These are phyloP conservation scores for Athrips mouffetella DNA, from an alignment of 2,888 invertebrate genomes.

Conservation along the genomic window DNA sequence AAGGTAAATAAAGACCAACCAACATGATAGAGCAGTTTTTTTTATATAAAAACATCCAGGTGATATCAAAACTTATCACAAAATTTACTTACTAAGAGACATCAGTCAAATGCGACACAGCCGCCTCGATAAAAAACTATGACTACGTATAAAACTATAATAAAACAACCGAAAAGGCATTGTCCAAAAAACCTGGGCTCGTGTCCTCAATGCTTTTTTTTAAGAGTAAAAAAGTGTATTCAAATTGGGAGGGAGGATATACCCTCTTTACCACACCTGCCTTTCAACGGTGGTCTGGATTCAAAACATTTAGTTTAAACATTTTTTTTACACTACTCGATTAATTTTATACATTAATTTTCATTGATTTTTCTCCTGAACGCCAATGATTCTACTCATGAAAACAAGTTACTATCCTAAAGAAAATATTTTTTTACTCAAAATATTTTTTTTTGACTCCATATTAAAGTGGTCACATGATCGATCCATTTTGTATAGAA, in stretches of 20 bases:
- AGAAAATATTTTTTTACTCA: too few relatives aligned
- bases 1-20: too few relatives aligned
- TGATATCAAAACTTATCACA: too few relatives aligned
- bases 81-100: slow-evolving; percentile 6
- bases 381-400: too few relatives aligned
- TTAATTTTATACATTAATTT: too few relatives aligned
- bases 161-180: slow-evolving; percentile 34
- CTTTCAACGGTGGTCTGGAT: slow-evolving; percentile 16
- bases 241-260: slow-evolving; percentile 52
- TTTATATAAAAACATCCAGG: slow-evolving; percentile 3
- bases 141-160: slow-evolving; percentile 39
- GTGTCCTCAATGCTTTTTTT: slow-evolving; percentile 27
- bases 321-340: too few relatives aligned
- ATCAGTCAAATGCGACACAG: slow-evolving; percentile 10
- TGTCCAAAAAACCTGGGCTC: slow-evolving; percentile 30
- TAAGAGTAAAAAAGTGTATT: slow-evolving; percentile 53
- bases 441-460: too few relatives aligned
- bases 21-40: too few relatives aligned
- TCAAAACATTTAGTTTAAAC: background rate
- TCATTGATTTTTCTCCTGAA: too few relatives aligned
- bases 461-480: too few relatives aligned
- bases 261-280: slow-evolving; percentile 48
- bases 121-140: slow-evolving; percentile 35
- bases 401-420: too few relatives aligned
- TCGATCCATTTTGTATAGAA: too few relatives aligned